Conservation (phyloP, 30 jellyfish, hydroid and myxozoan species). For the Hydra vulgaris region DNA sequence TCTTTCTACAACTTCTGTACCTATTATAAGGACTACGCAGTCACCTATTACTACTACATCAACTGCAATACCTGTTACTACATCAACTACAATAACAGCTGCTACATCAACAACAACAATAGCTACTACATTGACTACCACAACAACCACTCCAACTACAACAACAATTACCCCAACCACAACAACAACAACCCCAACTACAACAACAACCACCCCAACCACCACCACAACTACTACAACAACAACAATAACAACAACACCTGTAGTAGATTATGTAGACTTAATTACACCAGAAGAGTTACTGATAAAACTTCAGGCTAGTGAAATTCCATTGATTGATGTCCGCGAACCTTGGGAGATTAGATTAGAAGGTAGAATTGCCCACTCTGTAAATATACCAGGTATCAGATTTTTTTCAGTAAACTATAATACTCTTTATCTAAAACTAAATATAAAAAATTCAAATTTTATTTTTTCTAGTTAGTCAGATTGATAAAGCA, state of each 20-base stretch:
- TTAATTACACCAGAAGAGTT: conserved; percentile 46
- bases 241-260: not conserved
- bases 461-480: conserved; percentile 20
- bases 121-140: not conserved
- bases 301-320: conserved; percentile 17
- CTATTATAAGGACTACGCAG: not conserved
- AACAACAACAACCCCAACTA: not conserved
- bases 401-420: conserved; percentile 26
- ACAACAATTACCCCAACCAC: not conserved
- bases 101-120: conserved; percentile 5
- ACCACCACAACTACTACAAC: not conserved
- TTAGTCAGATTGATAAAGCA: conserved; percentile 39
- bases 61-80: not conserved
- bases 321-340: conserved; percentile 45
- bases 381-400: conserved; percentile 65
- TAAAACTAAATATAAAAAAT: too few relatives aligned
- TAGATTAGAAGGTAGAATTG: conserved; percentile 49
- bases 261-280: not conserved
- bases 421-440: too few relatives aligned
- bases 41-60: not conserved
- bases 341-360: conserved; percentile 72
- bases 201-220: not conserved
- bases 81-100: too few relatives aligned
- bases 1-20: not conserved
- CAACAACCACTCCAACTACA: not conserved